Evolutionary conservation across 2,888 invertebrate species (phyloP).

Genomic region (Drosophila meridiana): DNA sequence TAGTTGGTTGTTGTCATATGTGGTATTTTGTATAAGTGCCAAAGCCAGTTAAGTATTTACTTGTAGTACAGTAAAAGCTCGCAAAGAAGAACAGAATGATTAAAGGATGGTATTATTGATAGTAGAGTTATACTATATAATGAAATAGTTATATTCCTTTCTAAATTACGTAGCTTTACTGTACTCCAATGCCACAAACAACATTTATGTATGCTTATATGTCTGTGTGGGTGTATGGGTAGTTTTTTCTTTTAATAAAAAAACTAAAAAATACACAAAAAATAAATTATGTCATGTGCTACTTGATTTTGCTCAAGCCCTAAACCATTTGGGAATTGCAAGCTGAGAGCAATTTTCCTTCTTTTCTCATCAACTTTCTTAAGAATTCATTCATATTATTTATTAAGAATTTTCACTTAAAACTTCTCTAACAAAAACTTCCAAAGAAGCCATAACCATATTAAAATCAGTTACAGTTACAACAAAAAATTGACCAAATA

Average conservation of each 20-base stretch:
- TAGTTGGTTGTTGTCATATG: constrained; percentile 8
- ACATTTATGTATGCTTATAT: constrained; percentile 66
- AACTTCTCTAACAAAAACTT: background rate
- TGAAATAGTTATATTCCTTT: background rate
- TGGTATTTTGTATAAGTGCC: constrained; percentile 63
- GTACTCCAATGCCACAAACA: constrained; percentile 57
- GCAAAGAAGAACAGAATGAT: background rate
- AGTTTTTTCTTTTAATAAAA: background rate
- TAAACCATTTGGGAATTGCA: constrained; percentile 2
- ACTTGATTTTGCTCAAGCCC: background rate
- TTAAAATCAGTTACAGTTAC: constrained; percentile 58
- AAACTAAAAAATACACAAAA: constrained; percentile 9
- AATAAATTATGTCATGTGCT: background rate
- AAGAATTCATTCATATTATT: background rate
- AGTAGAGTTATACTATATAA: background rate
- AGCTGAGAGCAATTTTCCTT: background rate
- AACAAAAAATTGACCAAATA: constrained; percentile 6
- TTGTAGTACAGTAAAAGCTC: constrained; percentile 16
- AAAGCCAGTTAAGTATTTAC: constrained; percentile 70
- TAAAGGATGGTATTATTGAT: background rate
- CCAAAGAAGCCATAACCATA: constrained; percentile 60
- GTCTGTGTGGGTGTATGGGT: constrained; percentile 7
- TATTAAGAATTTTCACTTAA: background rate
- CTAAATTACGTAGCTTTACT: background rate
- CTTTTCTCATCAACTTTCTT: background rate